Conservation (phyloP, 2,888 invertebrate genomes). For the Chaitophorus viminalis region DNA sequence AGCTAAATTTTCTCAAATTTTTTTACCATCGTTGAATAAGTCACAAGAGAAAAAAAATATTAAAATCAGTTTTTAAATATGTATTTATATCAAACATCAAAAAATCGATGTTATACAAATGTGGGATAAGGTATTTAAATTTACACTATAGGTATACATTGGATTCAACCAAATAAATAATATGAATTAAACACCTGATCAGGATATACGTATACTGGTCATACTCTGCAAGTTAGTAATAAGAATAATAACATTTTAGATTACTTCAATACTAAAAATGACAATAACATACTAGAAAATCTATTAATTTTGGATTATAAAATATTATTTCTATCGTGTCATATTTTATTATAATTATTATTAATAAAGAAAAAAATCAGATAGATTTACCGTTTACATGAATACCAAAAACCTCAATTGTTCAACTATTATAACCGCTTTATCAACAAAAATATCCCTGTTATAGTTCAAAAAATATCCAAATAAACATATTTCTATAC, state of each 20-base stretch:
- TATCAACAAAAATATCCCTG: background rate
- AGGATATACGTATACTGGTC: background rate
- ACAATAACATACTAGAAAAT: background rate
- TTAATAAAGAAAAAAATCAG: background rate
- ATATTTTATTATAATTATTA: background rate
- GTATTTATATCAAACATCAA: too few species aligned
- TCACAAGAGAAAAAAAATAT: background rate
- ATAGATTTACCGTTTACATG: background rate
- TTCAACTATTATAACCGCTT: background rate
- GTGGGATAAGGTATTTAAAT: too few species aligned
- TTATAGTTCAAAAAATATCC: background rate
- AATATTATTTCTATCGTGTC: conserved; percentile 1
- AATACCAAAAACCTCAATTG: background rate
- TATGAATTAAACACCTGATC: background rate
- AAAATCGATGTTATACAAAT: too few species aligned
- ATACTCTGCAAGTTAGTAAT: too few species aligned
- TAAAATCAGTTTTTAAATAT: background rate
- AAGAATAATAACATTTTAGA: too few species aligned
- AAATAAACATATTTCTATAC: background rate
- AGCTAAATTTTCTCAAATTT: background rate
- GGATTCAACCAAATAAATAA: background rate
- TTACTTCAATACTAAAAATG: background rate
- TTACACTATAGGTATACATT: too few species aligned
- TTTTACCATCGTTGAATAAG: background rate
- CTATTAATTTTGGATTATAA: background rate